These are phyloP conservation scores for Sarcophaga variegata DNA, from an alignment of 2,888 invertebrate genomes.

Conservation along the genomic window DNA sequence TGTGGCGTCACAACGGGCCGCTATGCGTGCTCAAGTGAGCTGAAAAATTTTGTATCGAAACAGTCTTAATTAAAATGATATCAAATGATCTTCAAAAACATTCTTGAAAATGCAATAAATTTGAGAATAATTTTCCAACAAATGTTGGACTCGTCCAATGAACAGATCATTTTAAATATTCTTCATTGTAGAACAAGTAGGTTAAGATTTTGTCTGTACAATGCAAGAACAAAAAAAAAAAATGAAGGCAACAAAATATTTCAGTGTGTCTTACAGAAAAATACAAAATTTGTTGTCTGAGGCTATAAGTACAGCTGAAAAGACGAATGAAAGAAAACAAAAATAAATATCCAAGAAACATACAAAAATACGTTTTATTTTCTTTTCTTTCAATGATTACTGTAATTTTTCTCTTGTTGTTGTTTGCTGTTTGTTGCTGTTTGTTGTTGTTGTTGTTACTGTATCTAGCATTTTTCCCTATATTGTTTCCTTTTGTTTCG, in stretches of 20 bases:
- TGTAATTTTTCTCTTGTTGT: slow-evolving; percentile 38
- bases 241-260: background rate
- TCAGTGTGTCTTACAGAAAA: slow-evolving; percentile 29
- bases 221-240: background rate
- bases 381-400: slow-evolving; percentile 43
- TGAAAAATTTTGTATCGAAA: no score
- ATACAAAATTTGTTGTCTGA: slow-evolving; percentile 49
- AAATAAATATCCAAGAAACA: background rate
- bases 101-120: no score
- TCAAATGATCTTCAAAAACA: no score
- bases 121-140: background rate
- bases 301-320: slow-evolving; percentile 14
- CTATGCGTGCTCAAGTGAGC: no score
- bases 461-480: background rate
- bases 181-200: background rate
- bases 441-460: background rate
- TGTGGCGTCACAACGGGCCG: no score
- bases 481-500: background rate
- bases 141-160: background rate
- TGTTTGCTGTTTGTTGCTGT: background rate
- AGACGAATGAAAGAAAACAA: background rate
- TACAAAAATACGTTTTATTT: slow-evolving; percentile 19
- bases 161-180: background rate
- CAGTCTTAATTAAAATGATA: no score
- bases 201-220: background rate